A percentile compares a stretch with the other conserved stretches of the same genome.
Conservation (phyloP, 2,888 invertebrate genomes). For the Pristionchus maxplancki region DNA sequence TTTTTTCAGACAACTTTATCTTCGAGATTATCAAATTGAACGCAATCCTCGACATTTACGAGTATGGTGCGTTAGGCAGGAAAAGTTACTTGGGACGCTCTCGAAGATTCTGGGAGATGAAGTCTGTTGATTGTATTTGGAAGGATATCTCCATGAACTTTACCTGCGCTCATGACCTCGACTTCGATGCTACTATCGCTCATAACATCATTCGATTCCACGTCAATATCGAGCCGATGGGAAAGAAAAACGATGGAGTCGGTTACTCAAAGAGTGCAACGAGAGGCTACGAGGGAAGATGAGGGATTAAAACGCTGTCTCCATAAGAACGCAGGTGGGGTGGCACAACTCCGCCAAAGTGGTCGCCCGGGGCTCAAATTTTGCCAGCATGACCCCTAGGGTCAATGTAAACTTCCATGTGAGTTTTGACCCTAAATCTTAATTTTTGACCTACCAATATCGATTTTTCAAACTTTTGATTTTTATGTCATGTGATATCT, state of each 20-base stretch:
- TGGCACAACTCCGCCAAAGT: too few relatives aligned
- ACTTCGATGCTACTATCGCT: neutral
- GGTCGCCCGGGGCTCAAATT: too few relatives aligned
- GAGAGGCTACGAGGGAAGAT: neutral
- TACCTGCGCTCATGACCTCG: neutral
- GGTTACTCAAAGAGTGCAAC: neutral
- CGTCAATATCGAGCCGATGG: neutral
- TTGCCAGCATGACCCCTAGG: too few relatives aligned
- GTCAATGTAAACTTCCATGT: too few relatives aligned
- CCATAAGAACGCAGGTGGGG: too few relatives aligned
- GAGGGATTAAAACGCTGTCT: too few relatives aligned
- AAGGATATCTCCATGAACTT: neutral
- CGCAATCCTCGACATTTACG: neutral
- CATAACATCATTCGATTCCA: neutral
- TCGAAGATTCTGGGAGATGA: neutral
- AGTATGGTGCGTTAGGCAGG: neutral
- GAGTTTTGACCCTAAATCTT: too few relatives aligned
- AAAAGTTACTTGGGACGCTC: neutral
- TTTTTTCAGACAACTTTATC: neutral
- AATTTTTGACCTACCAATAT: too few relatives aligned
- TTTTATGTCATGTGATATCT: too few relatives aligned
- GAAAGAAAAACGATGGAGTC: neutral
- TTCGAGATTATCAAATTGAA: neutral
- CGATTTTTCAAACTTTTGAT: too few relatives aligned
- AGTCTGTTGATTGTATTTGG: neutral